Percentiles rank a stretch among this genome's conserved stretches.
These are phyloP conservation scores for Xerus rutilus DNA, from an alignment of 2,797 vertebrate species.

Conservation along the genomic window DNA sequence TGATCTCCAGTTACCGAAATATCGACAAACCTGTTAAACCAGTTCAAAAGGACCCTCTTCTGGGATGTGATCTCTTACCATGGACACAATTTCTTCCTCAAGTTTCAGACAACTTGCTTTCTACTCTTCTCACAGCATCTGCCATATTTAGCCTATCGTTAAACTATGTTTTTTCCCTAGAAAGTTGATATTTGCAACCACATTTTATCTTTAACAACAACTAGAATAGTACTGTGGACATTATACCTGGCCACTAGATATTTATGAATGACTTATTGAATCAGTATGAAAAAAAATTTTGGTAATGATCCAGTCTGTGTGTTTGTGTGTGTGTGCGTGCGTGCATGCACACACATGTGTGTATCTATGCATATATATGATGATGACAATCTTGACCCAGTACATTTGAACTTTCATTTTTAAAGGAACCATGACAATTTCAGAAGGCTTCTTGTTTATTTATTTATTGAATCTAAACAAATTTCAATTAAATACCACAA, in stretches of 20 bases:
- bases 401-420: slow-evolving; percentile 28
- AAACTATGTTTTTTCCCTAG: neutral
- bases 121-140: neutral
- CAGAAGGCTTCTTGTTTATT: neutral
- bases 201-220: neutral
- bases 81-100: neutral
- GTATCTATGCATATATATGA: neutral
- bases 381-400: neutral
- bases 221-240: neutral
- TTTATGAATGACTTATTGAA: slow-evolving; percentile 5
- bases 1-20: neutral
- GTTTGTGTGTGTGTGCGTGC: neutral
- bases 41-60: neutral
- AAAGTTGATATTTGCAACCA: neutral
- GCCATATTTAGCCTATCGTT: neutral
- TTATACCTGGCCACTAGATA: neutral
- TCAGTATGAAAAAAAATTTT: neutral
- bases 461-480: neutral
- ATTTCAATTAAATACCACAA: neutral
- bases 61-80: neutral
- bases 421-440: slow-evolving; percentile 1
- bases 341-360: too few relatives aligned
- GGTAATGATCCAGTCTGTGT: neutral
- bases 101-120: neutral
- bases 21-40: neutral